Evolutionary conservation across 2,113 vertebrate species (phyloP).

Genomic region (Microcebus griseorufus): DNA sequence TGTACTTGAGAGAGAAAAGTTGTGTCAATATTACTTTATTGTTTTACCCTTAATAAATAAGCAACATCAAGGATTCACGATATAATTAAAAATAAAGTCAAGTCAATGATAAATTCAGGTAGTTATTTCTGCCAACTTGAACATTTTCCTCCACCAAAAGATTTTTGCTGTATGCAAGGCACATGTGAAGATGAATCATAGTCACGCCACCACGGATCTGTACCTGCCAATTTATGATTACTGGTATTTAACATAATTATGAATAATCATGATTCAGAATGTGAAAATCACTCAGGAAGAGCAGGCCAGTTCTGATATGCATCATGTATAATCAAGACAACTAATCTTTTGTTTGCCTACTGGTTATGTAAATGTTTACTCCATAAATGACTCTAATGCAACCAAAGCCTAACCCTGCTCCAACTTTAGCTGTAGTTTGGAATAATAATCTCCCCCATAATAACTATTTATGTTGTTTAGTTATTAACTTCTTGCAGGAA

Average conservation of each 20-base stretch:
- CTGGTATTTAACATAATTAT: slow-evolving; percentile 59
- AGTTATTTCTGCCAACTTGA: not conserved
- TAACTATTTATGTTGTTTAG: slow-evolving; percentile 42
- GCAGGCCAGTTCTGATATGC: not conserved
- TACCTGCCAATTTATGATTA: slow-evolving; percentile 54
- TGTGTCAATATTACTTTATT: slow-evolving; percentile 18
- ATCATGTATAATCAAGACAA: slow-evolving; percentile 41
- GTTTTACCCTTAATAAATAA: slow-evolving; percentile 5
- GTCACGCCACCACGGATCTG: not conserved
- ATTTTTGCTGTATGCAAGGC: not conserved
- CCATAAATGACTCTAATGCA: not conserved
- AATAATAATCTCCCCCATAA: not conserved
- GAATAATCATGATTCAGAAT: slow-evolving; percentile 65
- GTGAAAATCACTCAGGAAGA: slow-evolving; percentile 6
- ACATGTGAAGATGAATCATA: slow-evolving; percentile 53
- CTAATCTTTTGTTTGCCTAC: slow-evolving; percentile 35
- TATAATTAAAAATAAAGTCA: slow-evolving; percentile 28
- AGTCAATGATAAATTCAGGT: not conserved
- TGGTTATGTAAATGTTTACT: slow-evolving; percentile 54
- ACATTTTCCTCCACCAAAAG: not conserved
- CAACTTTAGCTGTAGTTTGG: slow-evolving; percentile 9
- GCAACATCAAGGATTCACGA: not conserved
- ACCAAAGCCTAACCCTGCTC: not conserved
- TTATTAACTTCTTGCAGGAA: slow-evolving; percentile 37
- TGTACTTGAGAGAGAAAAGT: slow-evolving; percentile 6